Percentiles rank a stretch among this genome's conserved stretches.
Conservation (phyloP, 2,888 invertebrate genomes). For the Pandemis heparana region DNA sequence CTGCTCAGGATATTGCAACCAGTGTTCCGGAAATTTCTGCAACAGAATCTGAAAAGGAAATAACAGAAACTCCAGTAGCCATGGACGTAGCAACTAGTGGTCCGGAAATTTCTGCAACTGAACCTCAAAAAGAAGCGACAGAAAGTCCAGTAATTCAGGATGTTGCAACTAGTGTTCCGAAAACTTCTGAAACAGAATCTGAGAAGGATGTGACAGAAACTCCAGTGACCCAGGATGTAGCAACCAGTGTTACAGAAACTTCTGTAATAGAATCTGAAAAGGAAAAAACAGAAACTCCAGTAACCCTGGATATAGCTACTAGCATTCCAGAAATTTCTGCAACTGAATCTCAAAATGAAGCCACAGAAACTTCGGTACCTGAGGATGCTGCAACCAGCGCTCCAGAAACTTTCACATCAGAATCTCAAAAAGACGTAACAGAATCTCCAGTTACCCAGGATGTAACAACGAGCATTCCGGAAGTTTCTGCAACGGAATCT, state of each 20-base stretch:
- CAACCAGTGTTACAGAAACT: neutral
- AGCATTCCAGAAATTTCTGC: too few relatives aligned
- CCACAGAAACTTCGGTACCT: neutral
- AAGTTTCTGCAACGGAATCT: slow-evolving; percentile 39
- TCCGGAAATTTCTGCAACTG: slow-evolving; percentile 8
- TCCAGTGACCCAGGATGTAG: neutral
- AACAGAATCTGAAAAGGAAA: slow-evolving; percentile 2
- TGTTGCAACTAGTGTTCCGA: slow-evolving; percentile 22
- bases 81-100: slow-evolving; percentile 14
- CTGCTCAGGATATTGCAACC: neutral
- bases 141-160: slow-evolving; percentile 3
- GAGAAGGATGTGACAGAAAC: neutral
- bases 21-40: neutral
- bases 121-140: slow-evolving; percentile 7
- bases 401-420: slow-evolving; percentile 27
- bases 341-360: neutral
- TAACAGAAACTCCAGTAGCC: slow-evolving; percentile 13
- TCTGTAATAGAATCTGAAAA: neutral
- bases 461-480: slow-evolving; percentile 27
- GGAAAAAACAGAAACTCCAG: neutral
- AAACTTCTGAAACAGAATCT: slow-evolving; percentile 5
- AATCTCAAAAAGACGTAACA: slow-evolving; percentile 39
- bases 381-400: neutral
- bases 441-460: slow-evolving; percentile 32
- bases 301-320: too few relatives aligned